These are phyloP conservation scores for Zele albiditarsus DNA, from an alignment of 2,888 invertebrate genomes.

Conservation along the genomic window DNA sequence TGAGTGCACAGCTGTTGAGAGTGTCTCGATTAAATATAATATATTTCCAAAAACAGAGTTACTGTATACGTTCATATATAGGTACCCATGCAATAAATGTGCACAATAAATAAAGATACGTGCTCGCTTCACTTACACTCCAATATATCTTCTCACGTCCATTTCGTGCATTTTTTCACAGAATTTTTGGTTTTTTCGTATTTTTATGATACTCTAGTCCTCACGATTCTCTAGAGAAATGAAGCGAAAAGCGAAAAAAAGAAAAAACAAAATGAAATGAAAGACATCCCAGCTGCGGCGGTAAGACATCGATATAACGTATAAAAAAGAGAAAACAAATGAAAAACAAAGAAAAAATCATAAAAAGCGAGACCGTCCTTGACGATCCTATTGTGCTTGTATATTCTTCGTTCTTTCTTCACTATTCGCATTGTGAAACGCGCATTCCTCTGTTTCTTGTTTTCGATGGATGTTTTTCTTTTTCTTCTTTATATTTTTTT, in stretches of 20 bases:
- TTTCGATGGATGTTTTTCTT: neutral
- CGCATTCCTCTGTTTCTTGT: neutral
- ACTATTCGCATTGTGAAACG: neutral
- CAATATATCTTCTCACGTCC: neutral
- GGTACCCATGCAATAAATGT: no score
- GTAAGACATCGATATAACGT: neutral
- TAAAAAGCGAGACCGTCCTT: neutral
- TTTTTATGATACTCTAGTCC: neutral
- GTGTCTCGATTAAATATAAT: neutral
- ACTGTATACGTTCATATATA: no score
- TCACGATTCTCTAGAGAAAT: neutral
- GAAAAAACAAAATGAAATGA: neutral
- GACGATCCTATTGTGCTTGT: constrained; percentile 19
- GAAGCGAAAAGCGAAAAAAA: neutral
- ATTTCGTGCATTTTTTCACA: neutral
- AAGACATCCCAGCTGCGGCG: neutral
- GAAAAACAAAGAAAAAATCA: neutral
- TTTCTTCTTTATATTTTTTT: neutral
- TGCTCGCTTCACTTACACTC: neutral
- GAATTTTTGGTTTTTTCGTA: neutral
- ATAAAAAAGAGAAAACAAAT: neutral
- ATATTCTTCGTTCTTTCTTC: constrained; percentile 7
- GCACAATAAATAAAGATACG: no score
- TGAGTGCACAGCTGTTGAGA: neutral
- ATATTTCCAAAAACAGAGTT: no score